Percentiles rank a stretch among this genome's conserved stretches.
phyloP scores from a whole-genome alignment of 2,888 invertebrate species.

The Folsomia candida region DNA sequence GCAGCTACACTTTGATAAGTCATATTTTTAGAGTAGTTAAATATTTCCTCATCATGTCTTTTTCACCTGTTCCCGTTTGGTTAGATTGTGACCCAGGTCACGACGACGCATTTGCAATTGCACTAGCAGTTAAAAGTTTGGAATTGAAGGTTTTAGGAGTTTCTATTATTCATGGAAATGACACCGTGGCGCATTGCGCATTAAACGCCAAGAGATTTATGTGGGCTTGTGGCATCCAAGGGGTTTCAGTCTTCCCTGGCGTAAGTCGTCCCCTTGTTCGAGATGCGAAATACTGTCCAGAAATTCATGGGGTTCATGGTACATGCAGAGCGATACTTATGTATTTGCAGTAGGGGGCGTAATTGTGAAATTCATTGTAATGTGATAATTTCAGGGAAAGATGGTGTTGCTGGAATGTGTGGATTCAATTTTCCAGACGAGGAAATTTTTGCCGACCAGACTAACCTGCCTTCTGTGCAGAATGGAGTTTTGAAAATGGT shows the following conservation, averaged over 20 bases:
- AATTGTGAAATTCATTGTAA: neutral
- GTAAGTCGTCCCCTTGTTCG: conserved; percentile 26
- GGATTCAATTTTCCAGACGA: conserved; percentile 42
- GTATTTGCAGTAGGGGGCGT: neutral
- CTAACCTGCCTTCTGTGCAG: conserved; percentile 15
- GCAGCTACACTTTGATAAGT: too few relatives aligned
- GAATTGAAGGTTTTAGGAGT: conserved; percentile 31
- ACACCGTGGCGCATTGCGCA: conserved; percentile 35
- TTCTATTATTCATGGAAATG: conserved; percentile 39
- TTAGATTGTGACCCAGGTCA: conserved; percentile 42
- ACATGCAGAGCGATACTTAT: too few relatives aligned
- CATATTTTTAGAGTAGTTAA: too few relatives aligned
- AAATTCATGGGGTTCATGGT: conserved; percentile 42
- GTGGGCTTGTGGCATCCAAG: conserved; percentile 39
- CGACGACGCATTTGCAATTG: conserved; percentile 38
- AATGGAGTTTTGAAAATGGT: conserved; percentile 34
- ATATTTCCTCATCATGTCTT: too few relatives aligned
- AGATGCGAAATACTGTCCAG: conserved; percentile 37
- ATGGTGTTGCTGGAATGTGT: conserved; percentile 44
- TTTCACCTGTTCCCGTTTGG: conserved; percentile 28
- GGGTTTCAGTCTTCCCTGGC: conserved; percentile 32
- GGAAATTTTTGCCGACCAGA: conserved; percentile 21
- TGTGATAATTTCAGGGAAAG: conserved; percentile 22
- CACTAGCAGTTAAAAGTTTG: conserved; percentile 27
- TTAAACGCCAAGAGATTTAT: conserved; percentile 34